Evolutionary conservation across 2,113 vertebrate species (phyloP).

Genomic region (Damaliscus lunatus): DNA sequence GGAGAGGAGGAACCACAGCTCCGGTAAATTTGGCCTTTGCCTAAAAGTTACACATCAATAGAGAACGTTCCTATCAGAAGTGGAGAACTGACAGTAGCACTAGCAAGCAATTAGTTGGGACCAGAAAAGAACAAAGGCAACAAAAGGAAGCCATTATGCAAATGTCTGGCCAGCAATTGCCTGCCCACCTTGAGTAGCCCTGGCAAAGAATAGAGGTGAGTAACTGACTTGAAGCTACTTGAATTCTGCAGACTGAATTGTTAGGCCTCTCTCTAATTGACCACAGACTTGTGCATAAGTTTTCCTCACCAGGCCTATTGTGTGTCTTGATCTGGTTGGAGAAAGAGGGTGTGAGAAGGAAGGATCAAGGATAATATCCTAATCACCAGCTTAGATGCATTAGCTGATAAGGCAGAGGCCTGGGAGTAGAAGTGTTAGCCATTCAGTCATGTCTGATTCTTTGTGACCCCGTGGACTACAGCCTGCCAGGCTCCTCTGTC

Average conservation of each 20-base stretch:
- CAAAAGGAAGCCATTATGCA: conserved; percentile 34
- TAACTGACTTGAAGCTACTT: background rate
- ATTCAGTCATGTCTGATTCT: background rate
- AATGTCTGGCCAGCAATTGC: conserved; percentile 4
- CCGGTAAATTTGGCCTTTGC: background rate
- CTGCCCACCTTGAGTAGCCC: background rate
- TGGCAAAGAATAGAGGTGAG: background rate
- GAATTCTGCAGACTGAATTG: conserved; percentile 11
- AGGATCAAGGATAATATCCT: background rate
- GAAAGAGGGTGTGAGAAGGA: background rate
- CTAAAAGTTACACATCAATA: background rate
- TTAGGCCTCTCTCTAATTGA: background rate
- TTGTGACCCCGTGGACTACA: background rate
- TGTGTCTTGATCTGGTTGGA: background rate
- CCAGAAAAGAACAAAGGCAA: conserved; percentile 45
- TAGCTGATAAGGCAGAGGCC: background rate
- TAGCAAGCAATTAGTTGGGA: conserved; percentile 28
- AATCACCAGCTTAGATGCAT: background rate
- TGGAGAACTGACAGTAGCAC: background rate
- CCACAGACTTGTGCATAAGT: background rate
- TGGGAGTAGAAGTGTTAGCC: background rate
- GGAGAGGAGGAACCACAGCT: background rate
- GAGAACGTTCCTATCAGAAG: background rate
- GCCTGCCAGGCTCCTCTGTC: background rate
- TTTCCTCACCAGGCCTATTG: background rate